These are phyloP conservation scores for Caenorhabditis sp. DNA, from an alignment of 2,888 invertebrate species.

Conservation along the genomic window DNA sequence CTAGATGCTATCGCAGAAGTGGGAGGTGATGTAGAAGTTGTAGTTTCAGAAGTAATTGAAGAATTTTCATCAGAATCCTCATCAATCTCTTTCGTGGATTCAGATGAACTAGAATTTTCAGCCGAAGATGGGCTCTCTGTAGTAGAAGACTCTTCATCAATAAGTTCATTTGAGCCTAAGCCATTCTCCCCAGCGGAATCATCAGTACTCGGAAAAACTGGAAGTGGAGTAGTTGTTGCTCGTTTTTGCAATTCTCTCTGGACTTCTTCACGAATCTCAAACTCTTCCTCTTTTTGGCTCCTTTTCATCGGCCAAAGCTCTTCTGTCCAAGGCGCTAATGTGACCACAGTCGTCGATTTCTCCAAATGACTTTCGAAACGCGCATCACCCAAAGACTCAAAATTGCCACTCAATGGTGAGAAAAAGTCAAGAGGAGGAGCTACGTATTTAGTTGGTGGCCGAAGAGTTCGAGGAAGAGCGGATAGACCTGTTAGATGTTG, in stretches of 20 bases:
- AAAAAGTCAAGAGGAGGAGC: constrained; percentile 19
- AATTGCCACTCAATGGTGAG: constrained; percentile 41
- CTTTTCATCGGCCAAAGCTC: background rate
- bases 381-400: constrained; percentile 11
- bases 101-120: background rate
- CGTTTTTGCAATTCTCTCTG: background rate
- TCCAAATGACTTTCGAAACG: constrained; percentile 26
- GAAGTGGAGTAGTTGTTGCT: background rate
- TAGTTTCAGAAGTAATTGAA: background rate
- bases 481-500: constrained; percentile 25
- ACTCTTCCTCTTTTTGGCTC: background rate
- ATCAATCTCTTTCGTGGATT: too few relatives aligned
- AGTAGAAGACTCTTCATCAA: constrained; percentile 10
- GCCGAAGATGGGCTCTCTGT: background rate
- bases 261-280: background rate
- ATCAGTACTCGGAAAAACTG: constrained; percentile 12
- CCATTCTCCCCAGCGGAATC: background rate
- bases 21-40: background rate
- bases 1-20: too few relatives aligned
- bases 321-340: background rate
- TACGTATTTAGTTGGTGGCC: constrained; percentile 19
- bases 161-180: constrained; percentile 3
- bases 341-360: background rate
- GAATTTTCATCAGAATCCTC: too few relatives aligned
- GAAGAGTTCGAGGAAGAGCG: constrained; percentile 36